A percentile compares a stretch with the other conserved stretches of the same genome.
Conservation (phyloP, 1,140 invertebrate genomes). For the Eciton burchellii region DNA sequence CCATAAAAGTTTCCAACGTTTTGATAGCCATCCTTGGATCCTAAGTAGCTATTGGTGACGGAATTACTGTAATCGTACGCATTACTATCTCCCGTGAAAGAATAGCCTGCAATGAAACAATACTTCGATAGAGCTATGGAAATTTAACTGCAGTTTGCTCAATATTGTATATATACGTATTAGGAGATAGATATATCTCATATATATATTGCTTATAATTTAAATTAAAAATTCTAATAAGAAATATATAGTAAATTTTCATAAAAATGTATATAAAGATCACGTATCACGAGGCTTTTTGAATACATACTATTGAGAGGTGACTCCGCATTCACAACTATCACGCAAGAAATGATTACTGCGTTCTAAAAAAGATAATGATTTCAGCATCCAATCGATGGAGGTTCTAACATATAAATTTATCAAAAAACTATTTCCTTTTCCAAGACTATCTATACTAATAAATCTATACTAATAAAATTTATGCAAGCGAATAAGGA, state of each 20-base stretch:
- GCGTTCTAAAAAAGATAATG: constrained; percentile 67
- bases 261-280: background rate
- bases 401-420: background rate
- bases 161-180: constrained; percentile 4
- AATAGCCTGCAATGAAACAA: constrained; percentile 45
- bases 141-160: background rate
- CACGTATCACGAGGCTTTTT: background rate
- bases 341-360: constrained; percentile 65
- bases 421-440: no score
- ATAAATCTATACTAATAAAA: background rate
- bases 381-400: background rate
- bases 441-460: no score
- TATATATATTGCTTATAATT: background rate
- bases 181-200: background rate
- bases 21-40: constrained; percentile 56
- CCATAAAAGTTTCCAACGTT: constrained; percentile 47
- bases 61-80: constrained; percentile 62
- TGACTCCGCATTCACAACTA: constrained; percentile 63
- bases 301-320: constrained; percentile 70
- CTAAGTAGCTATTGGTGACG: constrained; percentile 50
- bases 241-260: background rate
- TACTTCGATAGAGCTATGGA: background rate
- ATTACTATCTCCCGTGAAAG: constrained; percentile 50
- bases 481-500: background rate
- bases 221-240: background rate